Evolutionary conservation across 2,113 vertebrate genomes (phyloP).

Genomic region (Chaetops frenatus): DNA sequence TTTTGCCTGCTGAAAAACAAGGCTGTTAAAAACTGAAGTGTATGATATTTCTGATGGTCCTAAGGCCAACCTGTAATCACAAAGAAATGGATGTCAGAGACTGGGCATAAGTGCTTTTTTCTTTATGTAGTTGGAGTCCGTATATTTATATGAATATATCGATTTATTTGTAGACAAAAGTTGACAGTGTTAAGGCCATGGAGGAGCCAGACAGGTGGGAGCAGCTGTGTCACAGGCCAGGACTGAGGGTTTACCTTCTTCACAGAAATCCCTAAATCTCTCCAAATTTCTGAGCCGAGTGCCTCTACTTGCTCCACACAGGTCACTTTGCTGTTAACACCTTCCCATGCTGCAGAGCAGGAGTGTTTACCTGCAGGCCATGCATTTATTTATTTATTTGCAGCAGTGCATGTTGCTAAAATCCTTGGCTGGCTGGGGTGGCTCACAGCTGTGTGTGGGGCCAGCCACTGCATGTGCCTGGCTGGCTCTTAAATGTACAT

Average conservation of each 20-base stretch:
- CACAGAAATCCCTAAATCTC: background rate
- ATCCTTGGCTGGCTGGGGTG: background rate
- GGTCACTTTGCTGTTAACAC: background rate
- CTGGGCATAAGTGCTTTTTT: background rate
- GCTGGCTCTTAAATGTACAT: background rate
- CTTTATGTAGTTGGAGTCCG: fast-evolving
- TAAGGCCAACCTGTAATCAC: background rate
- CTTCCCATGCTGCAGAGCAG: fast-evolving
- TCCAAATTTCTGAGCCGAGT: background rate
- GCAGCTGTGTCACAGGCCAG: background rate
- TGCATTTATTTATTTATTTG: background rate
- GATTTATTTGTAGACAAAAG: background rate
- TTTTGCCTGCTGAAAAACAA: background rate
- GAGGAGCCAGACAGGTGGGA: background rate
- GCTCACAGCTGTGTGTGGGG: background rate
- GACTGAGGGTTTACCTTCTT: background rate
- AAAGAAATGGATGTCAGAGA: background rate
- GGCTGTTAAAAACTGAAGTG: background rate
- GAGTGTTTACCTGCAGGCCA: background rate
- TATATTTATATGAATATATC: background rate
- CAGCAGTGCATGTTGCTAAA: background rate
- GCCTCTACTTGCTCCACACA: fast-evolving
- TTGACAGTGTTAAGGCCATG: fast-evolving
- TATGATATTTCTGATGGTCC: background rate
- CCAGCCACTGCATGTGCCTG: background rate